phyloP scores from a whole-genome alignment of 2,113 vertebrate species.

The Salminus brasiliensis region DNA sequence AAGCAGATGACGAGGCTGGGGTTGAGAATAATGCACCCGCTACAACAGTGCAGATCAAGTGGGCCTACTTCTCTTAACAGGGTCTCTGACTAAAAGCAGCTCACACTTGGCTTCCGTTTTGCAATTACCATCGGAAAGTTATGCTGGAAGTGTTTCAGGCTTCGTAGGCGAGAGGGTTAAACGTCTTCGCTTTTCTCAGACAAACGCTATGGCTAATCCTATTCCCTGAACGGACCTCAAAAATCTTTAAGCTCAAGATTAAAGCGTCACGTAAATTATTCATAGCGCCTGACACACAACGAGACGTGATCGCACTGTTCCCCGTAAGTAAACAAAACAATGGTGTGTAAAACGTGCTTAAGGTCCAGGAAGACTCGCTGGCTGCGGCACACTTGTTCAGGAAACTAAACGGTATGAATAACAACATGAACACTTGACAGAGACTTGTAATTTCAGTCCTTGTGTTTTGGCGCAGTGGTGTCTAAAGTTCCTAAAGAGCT shows the following conservation, averaged over 20 bases:
- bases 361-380: background rate
- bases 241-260: slow-evolving; percentile 28
- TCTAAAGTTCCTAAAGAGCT: background rate
- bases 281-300: background rate
- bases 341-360: background rate
- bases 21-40: background rate
- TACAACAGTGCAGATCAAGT: background rate
- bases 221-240: slow-evolving; percentile 6
- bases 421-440: background rate
- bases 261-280: slow-evolving; percentile 40
- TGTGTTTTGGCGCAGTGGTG: background rate
- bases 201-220: background rate
- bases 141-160: background rate
- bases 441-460: background rate
- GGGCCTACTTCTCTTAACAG: background rate
- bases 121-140: background rate
- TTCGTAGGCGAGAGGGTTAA: background rate
- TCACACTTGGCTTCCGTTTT: background rate
- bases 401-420: background rate
- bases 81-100: background rate
- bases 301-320: background rate
- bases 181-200: background rate
- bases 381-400: background rate
- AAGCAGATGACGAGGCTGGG: background rate
- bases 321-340: background rate